phyloP scores from a whole-genome alignment of 2,113 vertebrate species.

The Sorex araneus region DNA sequence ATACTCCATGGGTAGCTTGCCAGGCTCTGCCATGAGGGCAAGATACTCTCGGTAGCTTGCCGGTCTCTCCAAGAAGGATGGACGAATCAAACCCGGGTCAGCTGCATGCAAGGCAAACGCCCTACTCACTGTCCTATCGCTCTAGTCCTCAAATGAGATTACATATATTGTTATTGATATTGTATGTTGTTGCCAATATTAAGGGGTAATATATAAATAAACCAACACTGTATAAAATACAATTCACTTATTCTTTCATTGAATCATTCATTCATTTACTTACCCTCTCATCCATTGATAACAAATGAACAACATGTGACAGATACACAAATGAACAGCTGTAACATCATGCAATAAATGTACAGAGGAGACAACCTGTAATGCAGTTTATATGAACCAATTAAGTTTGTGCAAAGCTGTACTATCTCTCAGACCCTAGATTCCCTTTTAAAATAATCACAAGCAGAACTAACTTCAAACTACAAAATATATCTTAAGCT shows the following conservation, averaged over 20 bases:
- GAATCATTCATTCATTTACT: neutral
- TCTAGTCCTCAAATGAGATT: neutral
- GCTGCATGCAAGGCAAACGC: no score
- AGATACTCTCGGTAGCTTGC: no score
- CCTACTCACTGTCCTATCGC: no score
- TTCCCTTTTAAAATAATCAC: conserved; percentile 12
- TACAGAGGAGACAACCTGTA: neutral
- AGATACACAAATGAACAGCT: neutral
- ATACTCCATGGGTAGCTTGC: no score
- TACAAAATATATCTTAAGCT: neutral
- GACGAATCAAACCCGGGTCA: no score
- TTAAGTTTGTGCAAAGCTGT: neutral
- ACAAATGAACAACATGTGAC: conserved; percentile 10
- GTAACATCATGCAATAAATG: neutral
- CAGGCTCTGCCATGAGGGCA: no score
- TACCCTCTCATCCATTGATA: neutral
- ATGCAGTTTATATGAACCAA: neutral
- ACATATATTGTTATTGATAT: neutral
- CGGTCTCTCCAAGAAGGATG: no score
- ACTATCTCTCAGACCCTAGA: neutral
- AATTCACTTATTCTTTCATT: neutral
- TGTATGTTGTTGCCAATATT: neutral
- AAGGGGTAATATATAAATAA: conserved; percentile 15
- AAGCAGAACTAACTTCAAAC: neutral
- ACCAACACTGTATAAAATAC: neutral